Evolutionary conservation across 2,797 vertebrate genomes (phyloP), one percentile per base, ranked within the genome.

Genomic region (Sebastes elongatus): DNA sequence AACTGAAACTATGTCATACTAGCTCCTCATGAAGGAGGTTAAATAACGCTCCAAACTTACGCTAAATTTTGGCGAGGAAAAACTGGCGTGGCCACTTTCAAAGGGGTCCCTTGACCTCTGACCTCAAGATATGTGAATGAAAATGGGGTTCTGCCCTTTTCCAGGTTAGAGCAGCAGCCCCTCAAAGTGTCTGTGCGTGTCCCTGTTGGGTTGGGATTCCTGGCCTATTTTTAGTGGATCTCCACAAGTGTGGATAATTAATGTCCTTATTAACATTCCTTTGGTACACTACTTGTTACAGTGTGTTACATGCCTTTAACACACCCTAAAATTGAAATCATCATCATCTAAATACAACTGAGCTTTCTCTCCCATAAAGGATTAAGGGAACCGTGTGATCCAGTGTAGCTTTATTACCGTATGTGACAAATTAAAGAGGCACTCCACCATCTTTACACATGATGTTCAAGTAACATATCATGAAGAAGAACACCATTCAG

Each of bases 371-470:
- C 16, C 33, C 57, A 35, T 30, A 11, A 38, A 59, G 9, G 25
- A 46, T 25, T n/a, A 20, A 8, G 23, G 32, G 13, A 80, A n/a
- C 42, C 20, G 49, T 38, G 16, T 71, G 10, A 60, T 59, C 13
- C 49, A 18, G 38, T 10, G 2, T 28, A 7, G 13, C 13, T n/a
- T 71, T 14, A 60, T 10, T 71, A 57, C 30, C 27, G 10, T 14
- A 18, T 25, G 49, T 78, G 49, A 38, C 23, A 71, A 80, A 73
- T 62, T 30, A 42, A 78, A 71, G 67, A n/a, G 11, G 7, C 67
- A 11, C 10, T 46, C n/a, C 3, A 20, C 9, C n/a, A 33, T 22
- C 60, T 60, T 33, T 28, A 59, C 14, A 14, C 20, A 22, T 38
- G 10, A 18, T 59, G 16, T 46, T 11, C 13, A 30, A 46, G 52